Base-by-base conservation (phyloP, 1,140 invertebrate genomes). In the Pantala flavescens region DNA sequence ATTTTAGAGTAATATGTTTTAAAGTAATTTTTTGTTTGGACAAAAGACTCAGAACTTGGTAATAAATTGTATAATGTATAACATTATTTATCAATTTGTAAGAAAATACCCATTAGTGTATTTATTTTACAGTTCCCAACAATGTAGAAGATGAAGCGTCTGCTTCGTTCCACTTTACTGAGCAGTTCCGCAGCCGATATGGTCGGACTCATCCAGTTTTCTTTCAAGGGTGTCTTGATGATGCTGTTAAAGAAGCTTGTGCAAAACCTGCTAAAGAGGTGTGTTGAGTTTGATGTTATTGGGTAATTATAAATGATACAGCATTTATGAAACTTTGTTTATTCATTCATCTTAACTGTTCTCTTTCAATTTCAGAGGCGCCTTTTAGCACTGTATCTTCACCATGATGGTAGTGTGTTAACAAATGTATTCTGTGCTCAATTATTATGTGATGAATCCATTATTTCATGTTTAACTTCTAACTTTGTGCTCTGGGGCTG, bases 391-490 rank as follows among this genome's bases (percentile, higher is more conserved):
- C 88, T 98, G 71, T 98, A 98, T 85, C 86, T 98, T 24, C 96
- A 98, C 82, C 95, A 98, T 82, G 96, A 98, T 83, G 89, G 88
- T 43, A 97, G 95, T 79, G 94, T 98, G 73, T 85, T 96, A 77
- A 90, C 95, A 71, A 97, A 98, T 84, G 94, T 98, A 76, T 98
- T 98, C 87, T 98, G 96, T 84, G 95, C 95, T 74, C 93, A 98
- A 82, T 85, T 96, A 74, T 85, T 98, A 75, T 95, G 95, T 81
- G 91, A 90, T 78, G 95, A 97, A 80, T 91, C 91, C 71, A 90
- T 98, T 72, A 88, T 96, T 72, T 91, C 94, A 82, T 91, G 91
- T 76, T 86, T 98, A 42, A 89, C 90, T 73, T 88, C 88, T 36
- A 95, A 96, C 85, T 98, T 97, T 84, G 84, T 98, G 24, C 88